Evolutionary conservation across 2,797 vertebrate species (phyloP), one percentile per base, ranked within the genome.

Genomic region (Ptychobarbus kaznakovi): DNA sequence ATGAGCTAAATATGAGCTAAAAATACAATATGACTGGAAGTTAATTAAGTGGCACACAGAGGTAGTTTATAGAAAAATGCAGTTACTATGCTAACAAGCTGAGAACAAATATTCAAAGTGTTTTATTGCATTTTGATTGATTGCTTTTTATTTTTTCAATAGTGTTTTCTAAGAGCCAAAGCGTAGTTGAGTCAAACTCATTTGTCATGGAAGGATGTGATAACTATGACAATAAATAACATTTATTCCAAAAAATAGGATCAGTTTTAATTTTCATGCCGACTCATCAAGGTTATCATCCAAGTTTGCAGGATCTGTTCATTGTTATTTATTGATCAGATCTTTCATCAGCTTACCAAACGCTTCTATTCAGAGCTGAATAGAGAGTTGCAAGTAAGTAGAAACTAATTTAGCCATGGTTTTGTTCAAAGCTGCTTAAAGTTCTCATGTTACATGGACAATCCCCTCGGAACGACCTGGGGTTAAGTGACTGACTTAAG

Each of bases 351-450:
- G n/a, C 22, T 61, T 78, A 42, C n/a, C 75, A 25, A 42, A 78
- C 5, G 8, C 35, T 78, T 61, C 11, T 9, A 32, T 22, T 51
- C 35, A 61, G 38, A 42, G 22, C 75, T 61, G 22, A 38, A 56
- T 20, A 61, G 22, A 77, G 35, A 42, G 13, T 25, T 38, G 7
- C 74, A 77, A 5, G 28, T 73, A 70, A 40, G 35, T 22, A 44
- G 69, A 6, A 58, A 58, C 35, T 42, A 8, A 61, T 61, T 61
- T 77, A 61, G 35, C 75, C 9, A 8, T 25, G 38, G 22, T 61
- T 78, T 80, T 32, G 10, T 20, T 42, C 40, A 80, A 63, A 80
- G 77, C 77, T 46, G 44, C 61, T 80, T 63, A 80, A 42, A 49
- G 61, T 6, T 1, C 61, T 80, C 77, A 80, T 49, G 25, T 66